phyloP scores from a whole-genome alignment of 2,888 invertebrate genomes.

The Hipparchia semele region DNA sequence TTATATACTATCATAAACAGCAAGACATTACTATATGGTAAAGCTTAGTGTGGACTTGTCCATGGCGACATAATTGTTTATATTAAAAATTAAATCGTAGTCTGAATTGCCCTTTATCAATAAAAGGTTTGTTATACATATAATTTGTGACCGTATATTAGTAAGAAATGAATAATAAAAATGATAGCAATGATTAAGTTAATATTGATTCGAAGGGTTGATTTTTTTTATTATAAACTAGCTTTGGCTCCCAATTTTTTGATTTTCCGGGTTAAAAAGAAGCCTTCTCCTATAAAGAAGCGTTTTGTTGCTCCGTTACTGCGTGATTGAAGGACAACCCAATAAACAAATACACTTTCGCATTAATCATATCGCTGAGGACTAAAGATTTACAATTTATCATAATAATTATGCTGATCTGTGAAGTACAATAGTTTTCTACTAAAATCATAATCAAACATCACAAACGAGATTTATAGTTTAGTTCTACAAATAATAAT shows the following conservation, averaged over 20 bases:
- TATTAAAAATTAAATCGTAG: no score
- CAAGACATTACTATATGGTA: no score
- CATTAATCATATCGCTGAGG: no score
- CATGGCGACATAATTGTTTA: no score
- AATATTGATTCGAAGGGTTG: neutral
- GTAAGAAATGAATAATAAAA: neutral
- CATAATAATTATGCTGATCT: neutral
- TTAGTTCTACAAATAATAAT: neutral
- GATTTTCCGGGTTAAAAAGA: no score
- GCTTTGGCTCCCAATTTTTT: no score
- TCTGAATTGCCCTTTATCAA: neutral
- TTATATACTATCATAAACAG: no score
- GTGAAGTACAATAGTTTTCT: neutral
- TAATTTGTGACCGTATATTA: neutral
- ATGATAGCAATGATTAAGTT: neutral
- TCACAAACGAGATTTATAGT: conserved; percentile 7
- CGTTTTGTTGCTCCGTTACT: no score
- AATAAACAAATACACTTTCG: no score
- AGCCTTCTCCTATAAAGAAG: no score
- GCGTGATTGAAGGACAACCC: no score
- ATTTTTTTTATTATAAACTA: neutral
- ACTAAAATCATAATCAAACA: neutral
- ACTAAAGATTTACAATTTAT: neutral
- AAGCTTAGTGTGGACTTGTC: no score
- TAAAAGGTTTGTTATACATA: conserved; percentile 9